A percentile compares a stretch with the other conserved stretches of the same genome.
phyloP scores from a whole-genome alignment of 2,113 vertebrate species.

The Trogon melanurus region DNA sequence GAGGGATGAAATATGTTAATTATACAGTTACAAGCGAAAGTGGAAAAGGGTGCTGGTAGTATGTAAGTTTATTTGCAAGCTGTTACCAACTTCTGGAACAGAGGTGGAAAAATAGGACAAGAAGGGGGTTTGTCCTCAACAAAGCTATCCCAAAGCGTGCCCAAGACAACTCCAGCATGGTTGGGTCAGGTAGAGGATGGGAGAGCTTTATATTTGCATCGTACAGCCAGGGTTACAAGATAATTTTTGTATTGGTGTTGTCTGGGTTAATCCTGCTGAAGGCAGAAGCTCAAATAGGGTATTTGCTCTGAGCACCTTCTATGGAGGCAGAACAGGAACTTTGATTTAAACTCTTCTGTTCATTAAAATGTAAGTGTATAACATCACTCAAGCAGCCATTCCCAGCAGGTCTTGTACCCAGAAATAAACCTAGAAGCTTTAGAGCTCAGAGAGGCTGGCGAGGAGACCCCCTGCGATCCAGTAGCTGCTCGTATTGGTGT shows the following conservation, averaged over 20 bases:
- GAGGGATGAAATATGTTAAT: slow-evolving; percentile 23
- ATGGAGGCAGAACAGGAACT: neutral
- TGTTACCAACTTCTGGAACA: neutral
- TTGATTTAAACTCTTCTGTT: neutral
- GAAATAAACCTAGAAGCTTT: neutral
- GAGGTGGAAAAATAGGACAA: neutral
- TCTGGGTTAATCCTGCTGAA: neutral
- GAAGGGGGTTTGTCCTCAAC: neutral
- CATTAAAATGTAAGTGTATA: neutral
- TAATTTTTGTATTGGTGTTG: neutral
- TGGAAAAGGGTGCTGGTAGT: neutral
- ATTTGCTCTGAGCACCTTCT: neutral
- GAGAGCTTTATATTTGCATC: neutral
- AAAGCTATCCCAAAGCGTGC: neutral
- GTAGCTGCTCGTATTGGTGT: neutral
- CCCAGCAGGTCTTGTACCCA: neutral
- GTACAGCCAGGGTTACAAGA: neutral
- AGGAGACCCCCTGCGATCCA: neutral
- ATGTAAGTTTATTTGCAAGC: neutral
- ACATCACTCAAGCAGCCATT: neutral
- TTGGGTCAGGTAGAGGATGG: neutral
- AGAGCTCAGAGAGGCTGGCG: neutral
- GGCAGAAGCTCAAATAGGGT: neutral
- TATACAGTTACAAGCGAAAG: neutral
- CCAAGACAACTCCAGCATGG: neutral